Base-by-base conservation (phyloP, 2,113 vertebrate genomes). In the Siphamia tubifer region DNA sequence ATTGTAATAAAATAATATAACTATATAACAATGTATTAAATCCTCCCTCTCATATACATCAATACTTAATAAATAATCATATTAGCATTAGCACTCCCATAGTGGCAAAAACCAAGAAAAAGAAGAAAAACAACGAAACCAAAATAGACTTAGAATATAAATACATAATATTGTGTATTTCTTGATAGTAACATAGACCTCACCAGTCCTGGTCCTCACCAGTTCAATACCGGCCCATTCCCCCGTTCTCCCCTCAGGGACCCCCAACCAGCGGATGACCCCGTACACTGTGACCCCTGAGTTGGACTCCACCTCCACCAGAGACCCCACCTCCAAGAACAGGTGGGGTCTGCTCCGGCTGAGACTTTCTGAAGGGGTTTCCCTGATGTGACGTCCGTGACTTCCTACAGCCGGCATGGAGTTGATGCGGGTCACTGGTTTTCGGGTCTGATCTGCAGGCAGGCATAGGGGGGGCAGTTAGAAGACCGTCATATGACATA, bases 181-280 rank as follows among this genome's bases (percentile, higher is more conserved):
- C n/a, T n/a, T n/a, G n/a, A n/a, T n/a, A n/a, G n/a, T n/a, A n/a
- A n/a, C n/a, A n/a, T n/a, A n/a, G n/a, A n/a, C n/a, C n/a, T n/a
- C n/a, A n/a, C n/a, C n/a, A n/a, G n/a, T n/a, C n/a, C n/a, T n/a
- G n/a, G n/a, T n/a, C 49, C 88, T 86, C 60, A 94, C 93, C 78
- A 93, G 36, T 65, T 94, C 93, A 25, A 94, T 68, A 15, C 93
- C 93, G 3, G 90, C 91, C 88, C 87, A 92, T 13, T 74, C 27
- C 1, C 12, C 15, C 0, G 35, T 78, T 68, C 88, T 87, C 24
- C 87, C 90, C 7, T 4, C 45, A 2, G 49, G 89, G 42, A 84
- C 31, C 3, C 93, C 93, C 35, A 92, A 74, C 92, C 93, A 94
- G 27, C 53, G 86, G 40, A 94, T 61, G 23, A 92, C 92, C 11